Evolutionary conservation across 2,113 vertebrate genomes (phyloP).

Genomic region (cat (Felis catus)): DNA sequence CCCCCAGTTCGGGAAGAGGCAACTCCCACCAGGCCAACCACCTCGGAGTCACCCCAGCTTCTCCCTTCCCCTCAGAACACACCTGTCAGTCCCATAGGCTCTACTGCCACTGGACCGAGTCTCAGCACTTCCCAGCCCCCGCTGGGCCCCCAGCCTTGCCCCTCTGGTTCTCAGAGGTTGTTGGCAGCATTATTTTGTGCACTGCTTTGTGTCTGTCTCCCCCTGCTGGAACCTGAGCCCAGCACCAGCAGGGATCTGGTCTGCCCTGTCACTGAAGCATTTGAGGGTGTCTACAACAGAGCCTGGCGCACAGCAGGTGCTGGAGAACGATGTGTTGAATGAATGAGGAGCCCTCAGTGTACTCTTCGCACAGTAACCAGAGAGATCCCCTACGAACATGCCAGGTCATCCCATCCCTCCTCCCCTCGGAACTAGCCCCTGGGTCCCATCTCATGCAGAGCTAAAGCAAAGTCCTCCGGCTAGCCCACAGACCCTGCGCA

Average conservation of each 20-base stretch:
- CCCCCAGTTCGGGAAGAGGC: neutral
- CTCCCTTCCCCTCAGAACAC: neutral
- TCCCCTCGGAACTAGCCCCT: neutral
- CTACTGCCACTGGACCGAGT: too few species aligned
- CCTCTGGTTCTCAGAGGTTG: neutral
- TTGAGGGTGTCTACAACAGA: accelerated
- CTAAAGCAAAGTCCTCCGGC: neutral
- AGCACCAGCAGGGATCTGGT: accelerated
- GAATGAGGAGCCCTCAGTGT: neutral
- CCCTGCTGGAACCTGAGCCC: slow-evolving; percentile 16
- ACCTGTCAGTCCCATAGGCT: neutral
- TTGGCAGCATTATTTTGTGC: neutral
- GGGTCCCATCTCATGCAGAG: neutral
- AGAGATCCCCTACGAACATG: neutral
- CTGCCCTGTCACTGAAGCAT: neutral
- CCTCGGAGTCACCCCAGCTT: neutral
- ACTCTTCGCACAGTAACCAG: neutral
- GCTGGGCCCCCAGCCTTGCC: neutral
- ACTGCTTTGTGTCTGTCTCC: neutral
- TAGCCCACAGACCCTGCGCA: neutral
- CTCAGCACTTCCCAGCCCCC: neutral
- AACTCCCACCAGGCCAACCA: neutral
- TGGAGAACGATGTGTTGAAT: neutral
- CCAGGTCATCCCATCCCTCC: too few species aligned
- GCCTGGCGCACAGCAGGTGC: neutral